phyloP scores from a whole-genome alignment of 2,888 invertebrate genomes.

The Caenorhabditis afra region DNA sequence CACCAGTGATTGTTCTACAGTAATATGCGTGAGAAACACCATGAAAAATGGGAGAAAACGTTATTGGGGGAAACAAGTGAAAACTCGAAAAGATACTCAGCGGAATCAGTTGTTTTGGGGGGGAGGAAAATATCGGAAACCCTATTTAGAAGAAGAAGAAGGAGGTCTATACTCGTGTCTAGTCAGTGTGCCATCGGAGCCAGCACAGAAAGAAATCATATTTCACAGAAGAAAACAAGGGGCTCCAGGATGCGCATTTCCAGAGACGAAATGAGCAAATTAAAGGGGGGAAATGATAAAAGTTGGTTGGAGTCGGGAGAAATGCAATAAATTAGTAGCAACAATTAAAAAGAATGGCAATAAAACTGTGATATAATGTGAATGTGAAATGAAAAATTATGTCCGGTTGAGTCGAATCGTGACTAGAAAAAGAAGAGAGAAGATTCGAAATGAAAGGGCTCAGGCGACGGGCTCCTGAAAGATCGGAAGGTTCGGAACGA shows the following conservation, averaged over 20 bases:
- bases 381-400: neutral
- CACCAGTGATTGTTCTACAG: conserved; percentile 31
- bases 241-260: neutral
- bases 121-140: neutral
- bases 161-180: conserved; percentile 7
- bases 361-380: conserved; percentile 1
- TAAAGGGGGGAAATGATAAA: conserved; percentile 38
- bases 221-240: conserved; percentile 30
- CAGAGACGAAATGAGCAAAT: neutral
- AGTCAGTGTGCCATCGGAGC: conserved; percentile 7
- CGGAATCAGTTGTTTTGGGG: conserved; percentile 16
- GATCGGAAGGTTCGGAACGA: no score
- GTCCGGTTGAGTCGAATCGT: neutral
- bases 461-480: conserved; percentile 3
- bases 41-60: neutral
- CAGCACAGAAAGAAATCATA: conserved; percentile 37
- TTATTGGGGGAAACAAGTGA: conserved; percentile 17
- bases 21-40: conserved; percentile 26
- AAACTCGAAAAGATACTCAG: conserved; percentile 28
- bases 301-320: neutral
- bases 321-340: conserved; percentile 37
- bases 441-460: neutral
- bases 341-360: conserved; percentile 20
- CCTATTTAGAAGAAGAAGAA: neutral
- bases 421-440: conserved; percentile 25